Evolutionary conservation across 2,888 invertebrate genomes (phyloP).

Genomic region (Lasius platythorax): DNA sequence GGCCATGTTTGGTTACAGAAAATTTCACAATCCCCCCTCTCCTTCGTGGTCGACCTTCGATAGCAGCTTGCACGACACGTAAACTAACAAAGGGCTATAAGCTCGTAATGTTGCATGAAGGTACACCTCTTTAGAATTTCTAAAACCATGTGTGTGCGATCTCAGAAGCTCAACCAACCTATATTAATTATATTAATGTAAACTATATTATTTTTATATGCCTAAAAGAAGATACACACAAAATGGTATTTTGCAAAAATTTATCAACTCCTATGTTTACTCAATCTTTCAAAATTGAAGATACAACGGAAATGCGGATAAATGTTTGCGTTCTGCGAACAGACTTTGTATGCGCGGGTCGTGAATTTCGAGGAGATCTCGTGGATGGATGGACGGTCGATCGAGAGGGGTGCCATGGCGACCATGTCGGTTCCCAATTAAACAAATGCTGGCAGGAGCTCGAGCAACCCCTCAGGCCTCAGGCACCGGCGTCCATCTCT

Average conservation of each 20-base stretch:
- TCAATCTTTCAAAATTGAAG: background rate
- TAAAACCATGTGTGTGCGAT: background rate
- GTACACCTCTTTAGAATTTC: slow-evolving; percentile 19
- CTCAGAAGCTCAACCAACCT: background rate
- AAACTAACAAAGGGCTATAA: slow-evolving; percentile 72
- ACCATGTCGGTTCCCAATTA: slow-evolving; percentile 83
- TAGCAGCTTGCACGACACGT: slow-evolving; percentile 74
- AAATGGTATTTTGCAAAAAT: background rate
- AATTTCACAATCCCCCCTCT: slow-evolving; percentile 68
- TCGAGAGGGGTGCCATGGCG: slow-evolving; percentile 73
- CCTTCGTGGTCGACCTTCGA: slow-evolving; percentile 59
- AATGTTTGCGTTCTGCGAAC: slow-evolving; percentile 18
- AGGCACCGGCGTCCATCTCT: slow-evolving; percentile 65
- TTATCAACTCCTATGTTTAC: background rate
- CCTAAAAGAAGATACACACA: background rate
- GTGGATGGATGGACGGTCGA: slow-evolving; percentile 62
- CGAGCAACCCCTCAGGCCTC: slow-evolving; percentile 78
- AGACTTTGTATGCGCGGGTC: slow-evolving; percentile 50
- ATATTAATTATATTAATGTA: background rate
- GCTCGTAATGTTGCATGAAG: slow-evolving; percentile 43
- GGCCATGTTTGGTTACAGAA: slow-evolving; percentile 72
- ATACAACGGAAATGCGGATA: background rate
- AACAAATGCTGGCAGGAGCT: slow-evolving; percentile 81
- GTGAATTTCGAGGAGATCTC: slow-evolving; percentile 64
- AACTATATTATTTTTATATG: background rate